Evolutionary conservation across 1,140 invertebrate genomes (phyloP), one percentile per base, ranked within the genome.

Genomic region (Lethocerus indicus): DNA sequence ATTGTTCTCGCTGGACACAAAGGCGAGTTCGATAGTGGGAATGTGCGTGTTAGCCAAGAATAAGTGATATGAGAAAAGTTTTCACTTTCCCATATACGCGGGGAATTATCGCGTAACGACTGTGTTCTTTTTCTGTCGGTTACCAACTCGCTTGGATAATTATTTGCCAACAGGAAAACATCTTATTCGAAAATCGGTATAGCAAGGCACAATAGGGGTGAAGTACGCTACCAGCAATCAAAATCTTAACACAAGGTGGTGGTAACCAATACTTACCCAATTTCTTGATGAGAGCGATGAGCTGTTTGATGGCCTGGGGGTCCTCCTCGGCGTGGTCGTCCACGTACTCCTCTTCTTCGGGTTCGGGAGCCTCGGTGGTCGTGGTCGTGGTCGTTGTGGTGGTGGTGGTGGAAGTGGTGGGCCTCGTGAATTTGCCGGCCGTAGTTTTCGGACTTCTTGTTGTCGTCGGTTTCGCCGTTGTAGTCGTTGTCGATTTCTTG

Each of bases 281-380:
- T 76, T 87, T 87, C 60, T 82, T 85, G 37, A 89, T 88, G 0
- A 89, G 66, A 54, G 79, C 78, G 36, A 89, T 80, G 0, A 89
- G 63, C 61, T 89, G 84, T 61, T 87, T 87, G 36, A 89, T 83
- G 1, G 86, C 81, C 61, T 71, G 75, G 0, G 84, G 84, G 65
- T 88, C 83, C 65, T 87, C 82, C 59, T 83, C 78, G 13, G 69
- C 69, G 35, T 75, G 71, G 37, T 77, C 73, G 9, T 78, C 75
- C 36, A 81, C 74, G 36, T 83, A 76, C 47, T 74, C 69, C n/a
- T 78, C 70, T 47, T 78, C 69, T 47, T 72, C 65, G 32, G 71
- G 61, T 3, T 68, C 64, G 44, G 64, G 56, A 3, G 63, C 61
- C 2, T 63, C 60, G n/a, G 64, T 60, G 18, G 65, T 59, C 12